Conservation (phyloP, 2,888 invertebrate genomes). For the Zygothrica quintamaculata region DNA sequence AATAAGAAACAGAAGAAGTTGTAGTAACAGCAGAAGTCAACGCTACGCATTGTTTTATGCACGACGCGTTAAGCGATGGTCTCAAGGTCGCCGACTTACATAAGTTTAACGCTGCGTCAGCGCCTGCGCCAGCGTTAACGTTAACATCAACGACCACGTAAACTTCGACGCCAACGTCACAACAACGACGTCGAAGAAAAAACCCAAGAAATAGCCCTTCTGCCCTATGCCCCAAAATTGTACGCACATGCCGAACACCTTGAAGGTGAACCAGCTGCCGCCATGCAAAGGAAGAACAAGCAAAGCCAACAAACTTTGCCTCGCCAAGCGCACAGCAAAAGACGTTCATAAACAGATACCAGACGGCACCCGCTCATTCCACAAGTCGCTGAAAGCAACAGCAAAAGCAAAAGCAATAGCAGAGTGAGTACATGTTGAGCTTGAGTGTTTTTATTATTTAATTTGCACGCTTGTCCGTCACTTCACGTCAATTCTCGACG, state of each 20-base stretch:
- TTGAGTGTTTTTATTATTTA: conserved; percentile 6
- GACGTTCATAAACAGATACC: conserved; percentile 29
- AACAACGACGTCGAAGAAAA: conserved; percentile 51
- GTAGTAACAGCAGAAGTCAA: conserved; percentile 2
- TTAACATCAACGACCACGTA: conserved; percentile 18
- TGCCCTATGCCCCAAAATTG: conserved; percentile 37
- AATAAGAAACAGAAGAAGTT: conserved; percentile 13
- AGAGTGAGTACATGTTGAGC: too few relatives aligned
- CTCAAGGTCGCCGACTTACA: conserved; percentile 70
- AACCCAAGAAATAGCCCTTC: conserved; percentile 72
- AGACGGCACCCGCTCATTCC: conserved; percentile 60
- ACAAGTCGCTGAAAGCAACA: conserved; percentile 25
- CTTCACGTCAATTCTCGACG: conserved; percentile 43
- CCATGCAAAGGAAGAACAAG: conserved; percentile 42
- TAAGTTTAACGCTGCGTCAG: conserved; percentile 36
- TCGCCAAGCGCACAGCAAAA: conserved; percentile 8
- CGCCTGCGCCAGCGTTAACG: conserved; percentile 4
- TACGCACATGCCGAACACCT: conserved; percentile 40
- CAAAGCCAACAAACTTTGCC: conserved; percentile 73
- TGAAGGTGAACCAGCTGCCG: conserved; percentile 69
- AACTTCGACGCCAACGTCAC: conserved; percentile 55
- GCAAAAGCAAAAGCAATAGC: too few relatives aligned
- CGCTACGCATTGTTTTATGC: conserved; percentile 44
- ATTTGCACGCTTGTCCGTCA: conserved; percentile 35
- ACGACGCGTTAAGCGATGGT: conserved; percentile 33